Evolutionary conservation across 2,888 invertebrate genomes (phyloP), one percentile per base, ranked within the genome.

Genomic region (Hedychridium roseum): DNA sequence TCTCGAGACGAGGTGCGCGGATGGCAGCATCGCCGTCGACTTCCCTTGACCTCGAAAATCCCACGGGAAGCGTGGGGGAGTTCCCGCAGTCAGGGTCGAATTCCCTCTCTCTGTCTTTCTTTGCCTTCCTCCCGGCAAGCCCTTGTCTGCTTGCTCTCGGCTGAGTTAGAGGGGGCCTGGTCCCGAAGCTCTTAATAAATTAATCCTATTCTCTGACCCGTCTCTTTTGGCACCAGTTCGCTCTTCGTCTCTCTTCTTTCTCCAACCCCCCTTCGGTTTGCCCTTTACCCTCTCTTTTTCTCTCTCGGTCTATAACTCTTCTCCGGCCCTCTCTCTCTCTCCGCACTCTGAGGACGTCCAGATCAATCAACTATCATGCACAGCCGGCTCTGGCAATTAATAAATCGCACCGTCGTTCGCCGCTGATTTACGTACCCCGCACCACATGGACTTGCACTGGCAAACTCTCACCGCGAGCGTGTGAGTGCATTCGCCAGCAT

Each of bases 21-120:
- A 46, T 42, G 31, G 26, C 36, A 7, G 45, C 49, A 43, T 50
- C 50, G 57, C 48, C 47, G 46, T 38, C 44, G 16, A 43, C 28
- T 64, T 59, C 64, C 64, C 64, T 64, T 64, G 64, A 64, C 64
- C 64, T 64, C 64, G 56, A 64, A 64, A 64, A 57, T 59, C 59
- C 61, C 51, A 49, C 43, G 45, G 60, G 63, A 62, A 36, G 31
- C 28, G 40, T n/a, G n/a, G n/a, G n/a, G n/a, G n/a, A n/a, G n/a
- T n/a, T n/a, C 20, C 43, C 49, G 12, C 31, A 52, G 55, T 58
- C 60, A 60, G 60, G 57, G 58, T 58, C 60, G 57, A 16, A 12
- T n/a, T 11, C 12, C 15, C 12, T 37, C 14, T 21, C 9, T 16
- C 15, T 2, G 16, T 17, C 32, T 14, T 42, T 9, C 3, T 26